Conservation (phyloP, 2,888 invertebrate species). For the Mythimna albipuncta region DNA sequence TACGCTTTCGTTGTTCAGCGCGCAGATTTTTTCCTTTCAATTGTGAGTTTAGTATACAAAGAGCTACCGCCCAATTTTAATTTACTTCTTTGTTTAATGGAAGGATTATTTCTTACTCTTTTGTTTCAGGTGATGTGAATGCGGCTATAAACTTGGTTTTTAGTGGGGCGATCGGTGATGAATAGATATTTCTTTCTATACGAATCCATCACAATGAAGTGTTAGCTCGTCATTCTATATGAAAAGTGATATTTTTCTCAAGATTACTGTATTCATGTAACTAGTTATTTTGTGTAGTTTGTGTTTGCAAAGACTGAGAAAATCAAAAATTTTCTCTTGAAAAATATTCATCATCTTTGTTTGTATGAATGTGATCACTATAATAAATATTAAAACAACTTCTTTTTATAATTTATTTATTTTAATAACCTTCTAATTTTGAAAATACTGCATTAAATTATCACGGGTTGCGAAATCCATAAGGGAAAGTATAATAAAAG, state of each 20-base stretch:
- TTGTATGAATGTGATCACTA: conserved; percentile 49
- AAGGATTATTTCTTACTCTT: conserved; percentile 9
- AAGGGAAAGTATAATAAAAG: conserved; percentile 73
- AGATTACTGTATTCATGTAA: conserved; percentile 28
- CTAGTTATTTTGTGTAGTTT: conserved; percentile 34
- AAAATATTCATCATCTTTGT: conserved; percentile 29
- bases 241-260: conserved; percentile 31
- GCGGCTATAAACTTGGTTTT: conserved; percentile 97
- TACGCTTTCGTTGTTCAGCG: background rate
- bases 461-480: conserved; percentile 80
- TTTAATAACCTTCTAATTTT: conserved; percentile 75
- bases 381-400: conserved; percentile 55
- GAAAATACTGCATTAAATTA: conserved; percentile 75
- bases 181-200: conserved; percentile 63
- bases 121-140: conserved; percentile 94
- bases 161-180: conserved; percentile 87
- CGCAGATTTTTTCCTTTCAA: background rate
- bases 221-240: conserved; percentile 13
- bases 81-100: background rate
- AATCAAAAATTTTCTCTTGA: conserved; percentile 32
- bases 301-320: conserved; percentile 42
- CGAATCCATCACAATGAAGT: conserved; percentile 25
- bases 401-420: conserved; percentile 50
- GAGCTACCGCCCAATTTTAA: background rate
- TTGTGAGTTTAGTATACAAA: background rate